A percentile compares a stretch with the other conserved stretches of the same genome.
Conservation (phyloP, 2,888 invertebrate genomes). For the Sceliomorpha sp. region DNA sequence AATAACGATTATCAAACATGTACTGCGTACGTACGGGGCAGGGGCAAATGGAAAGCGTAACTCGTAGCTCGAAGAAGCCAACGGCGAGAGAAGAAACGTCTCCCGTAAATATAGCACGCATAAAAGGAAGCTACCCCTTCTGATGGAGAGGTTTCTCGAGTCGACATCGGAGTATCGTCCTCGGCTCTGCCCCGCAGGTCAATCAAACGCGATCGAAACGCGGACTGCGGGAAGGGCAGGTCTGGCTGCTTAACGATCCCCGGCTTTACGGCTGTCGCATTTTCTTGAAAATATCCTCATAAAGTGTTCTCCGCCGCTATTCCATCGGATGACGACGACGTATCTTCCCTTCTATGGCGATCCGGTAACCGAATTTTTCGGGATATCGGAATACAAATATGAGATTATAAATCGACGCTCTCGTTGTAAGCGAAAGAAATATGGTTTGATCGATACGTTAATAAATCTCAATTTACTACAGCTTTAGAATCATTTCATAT, state of each 20-base stretch:
- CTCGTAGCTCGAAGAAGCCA: conserved; percentile 73
- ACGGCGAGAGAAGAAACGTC: conserved; percentile 72
- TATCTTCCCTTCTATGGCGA: conserved; percentile 18
- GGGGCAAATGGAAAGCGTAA: conserved; percentile 59
- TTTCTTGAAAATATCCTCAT: conserved; percentile 73
- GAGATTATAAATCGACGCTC: not conserved
- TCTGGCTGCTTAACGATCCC: conserved; percentile 68
- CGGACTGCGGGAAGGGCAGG: conserved; percentile 33
- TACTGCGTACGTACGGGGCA: too few relatives aligned
- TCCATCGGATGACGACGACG: conserved; percentile 27
- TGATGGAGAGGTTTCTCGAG: conserved; percentile 77
- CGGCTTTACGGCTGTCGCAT: conserved; percentile 70
- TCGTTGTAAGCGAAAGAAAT: too few relatives aligned
- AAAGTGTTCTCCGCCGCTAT: conserved; percentile 56
- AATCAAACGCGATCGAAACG: conserved; percentile 62
- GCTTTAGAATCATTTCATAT: too few relatives aligned
- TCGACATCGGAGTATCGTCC: conserved; percentile 63
- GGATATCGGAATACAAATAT: conserved; percentile 17
- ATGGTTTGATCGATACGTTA: not conserved
- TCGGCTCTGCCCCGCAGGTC: conserved; percentile 64
- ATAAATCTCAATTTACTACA: not conserved
- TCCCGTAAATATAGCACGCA: conserved; percentile 76
- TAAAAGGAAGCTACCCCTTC: conserved; percentile 72
- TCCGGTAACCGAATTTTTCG: conserved; percentile 16
- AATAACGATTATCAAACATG: too few relatives aligned